A percentile compares a stretch with the other conserved stretches of the same genome.
Conservation (phyloP, 2,113 vertebrate species). For the Bubo bubo region DNA sequence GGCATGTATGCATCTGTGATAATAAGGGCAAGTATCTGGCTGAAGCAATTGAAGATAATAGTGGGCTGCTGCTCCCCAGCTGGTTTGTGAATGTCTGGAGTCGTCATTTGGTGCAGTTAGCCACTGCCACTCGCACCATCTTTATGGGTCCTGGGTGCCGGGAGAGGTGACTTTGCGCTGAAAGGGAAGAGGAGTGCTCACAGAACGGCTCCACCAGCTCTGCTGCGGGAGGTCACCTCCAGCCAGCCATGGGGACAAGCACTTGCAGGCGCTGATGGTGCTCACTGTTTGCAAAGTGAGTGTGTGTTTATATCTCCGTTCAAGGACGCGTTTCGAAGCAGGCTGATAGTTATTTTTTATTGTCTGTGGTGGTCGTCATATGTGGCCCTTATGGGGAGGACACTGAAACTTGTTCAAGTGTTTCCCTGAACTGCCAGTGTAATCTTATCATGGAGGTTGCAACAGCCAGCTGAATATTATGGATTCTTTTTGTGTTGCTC, state of each 20-base stretch:
- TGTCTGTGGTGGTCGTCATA: accelerated
- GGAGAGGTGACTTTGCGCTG: not conserved
- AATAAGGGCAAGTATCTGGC: not conserved
- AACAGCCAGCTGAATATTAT: not conserved
- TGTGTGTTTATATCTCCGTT: accelerated
- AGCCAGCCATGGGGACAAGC: not conserved
- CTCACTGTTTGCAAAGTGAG: not conserved
- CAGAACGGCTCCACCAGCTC: not conserved
- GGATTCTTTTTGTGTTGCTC: constrained; percentile 11
- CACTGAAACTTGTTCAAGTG: not conserved
- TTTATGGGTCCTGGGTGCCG: accelerated
- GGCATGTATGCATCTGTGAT: not conserved
- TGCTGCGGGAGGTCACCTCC: not conserved
- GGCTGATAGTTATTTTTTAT: not conserved
- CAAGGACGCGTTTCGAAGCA: not conserved
- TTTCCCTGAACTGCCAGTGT: not conserved
- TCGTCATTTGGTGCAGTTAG: accelerated
- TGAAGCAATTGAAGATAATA: accelerated
- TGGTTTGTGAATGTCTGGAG: not conserved
- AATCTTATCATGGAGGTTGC: not conserved
- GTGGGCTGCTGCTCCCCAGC: not conserved
- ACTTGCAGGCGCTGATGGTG: accelerated
- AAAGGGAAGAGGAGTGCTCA: accelerated
- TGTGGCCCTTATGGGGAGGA: not conserved
- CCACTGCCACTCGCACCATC: too few relatives aligned